Base-by-base conservation (phyloP, 1,140 invertebrate genomes). In the Potamilus streckersoni region DNA sequence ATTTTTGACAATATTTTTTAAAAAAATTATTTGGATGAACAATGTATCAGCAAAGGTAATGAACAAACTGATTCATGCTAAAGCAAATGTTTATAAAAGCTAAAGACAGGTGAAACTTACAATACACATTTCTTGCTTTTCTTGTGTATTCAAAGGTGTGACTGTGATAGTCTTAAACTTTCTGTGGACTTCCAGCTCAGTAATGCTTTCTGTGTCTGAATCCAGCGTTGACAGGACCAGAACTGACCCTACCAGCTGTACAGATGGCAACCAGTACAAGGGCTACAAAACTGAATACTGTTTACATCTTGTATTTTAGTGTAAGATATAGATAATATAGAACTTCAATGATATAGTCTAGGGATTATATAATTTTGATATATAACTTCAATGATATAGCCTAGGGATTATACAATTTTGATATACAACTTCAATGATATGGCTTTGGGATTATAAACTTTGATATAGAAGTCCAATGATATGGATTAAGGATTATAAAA, bases 251-350 rank as follows among this genome's bases (percentile, higher is more conserved):
- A 62, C 5, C 23, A 79, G 79, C 17, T 81, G 74, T 23, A 79
- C 73, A 27, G 68, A 58, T 17, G 84, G 84, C 27, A 85, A 55
- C 84, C 84, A 85, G 70, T 74, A 84, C 31, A 84, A 60, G 16
- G 76, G 68, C 84, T 85, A 61, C 2, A 73, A 70, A 61, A 60
- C 58, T 38, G 63, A 69, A 23, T 64, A 31, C 12, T 27, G 38
- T 49, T 8, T 49, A 49, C 6, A 49, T 49, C 11, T 49, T 49
- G 38, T 49, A 6, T 6, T 49, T 49, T 6, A 49, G 38, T 8
- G 38, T 49, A 49, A 49, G 4, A 49, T 8, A 49, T 49, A 49
- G 38, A 49, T 49, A 6, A 49, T 49, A 49, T 49, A 49, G 5
- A 49, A 49, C 6, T 49, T 49, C 38, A 49, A 49, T 49, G 38